These are phyloP conservation scores for Danaus melanippus DNA, from an alignment of 1,140 invertebrate species.

Conservation along the genomic window DNA sequence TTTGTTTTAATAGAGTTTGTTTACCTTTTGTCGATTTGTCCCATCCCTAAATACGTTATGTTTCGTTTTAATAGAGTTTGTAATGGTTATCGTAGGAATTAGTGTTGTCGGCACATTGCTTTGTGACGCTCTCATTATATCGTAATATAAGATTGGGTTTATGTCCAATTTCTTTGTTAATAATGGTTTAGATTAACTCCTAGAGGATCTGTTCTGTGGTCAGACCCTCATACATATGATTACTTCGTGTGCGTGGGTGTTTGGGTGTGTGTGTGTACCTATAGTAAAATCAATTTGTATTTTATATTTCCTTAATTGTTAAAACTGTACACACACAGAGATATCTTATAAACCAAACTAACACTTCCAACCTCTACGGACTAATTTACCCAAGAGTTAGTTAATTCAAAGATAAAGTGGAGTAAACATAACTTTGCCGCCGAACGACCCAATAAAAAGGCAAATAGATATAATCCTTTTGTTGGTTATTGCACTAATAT, in stretches of 20 bases:
- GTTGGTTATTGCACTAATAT: slow-evolving; percentile 40
- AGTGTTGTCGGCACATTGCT: slow-evolving; percentile 26
- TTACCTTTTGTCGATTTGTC: slow-evolving; percentile 15
- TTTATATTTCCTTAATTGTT: too few relatives aligned
- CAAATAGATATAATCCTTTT: slow-evolving; percentile 36
- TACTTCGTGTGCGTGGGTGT: too few relatives aligned
- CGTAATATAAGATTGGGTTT: slow-evolving; percentile 14
- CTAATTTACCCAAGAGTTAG: slow-evolving; percentile 4
- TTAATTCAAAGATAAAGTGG: slow-evolving; percentile 9
- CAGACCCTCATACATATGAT: too few relatives aligned
- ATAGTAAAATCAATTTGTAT: too few relatives aligned
- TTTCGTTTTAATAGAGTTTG: slow-evolving; percentile 33
- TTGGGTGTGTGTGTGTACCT: too few relatives aligned
- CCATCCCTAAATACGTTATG: slow-evolving; percentile 42
- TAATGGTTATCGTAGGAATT: slow-evolving; percentile 36
- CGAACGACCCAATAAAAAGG: slow-evolving; percentile 44
- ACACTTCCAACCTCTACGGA: too few relatives aligned
- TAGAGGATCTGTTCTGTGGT: too few relatives aligned
- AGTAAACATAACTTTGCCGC: slow-evolving; percentile 13
- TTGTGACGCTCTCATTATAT: slow-evolving; percentile 26
- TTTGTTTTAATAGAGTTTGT: background rate
- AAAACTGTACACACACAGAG: too few relatives aligned
- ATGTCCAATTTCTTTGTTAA: too few relatives aligned
- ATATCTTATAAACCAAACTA: too few relatives aligned
- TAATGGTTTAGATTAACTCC: too few relatives aligned